These are phyloP conservation scores for Malachius bipustulatus DNA, from an alignment of 2,888 invertebrate species.

Conservation along the genomic window DNA sequence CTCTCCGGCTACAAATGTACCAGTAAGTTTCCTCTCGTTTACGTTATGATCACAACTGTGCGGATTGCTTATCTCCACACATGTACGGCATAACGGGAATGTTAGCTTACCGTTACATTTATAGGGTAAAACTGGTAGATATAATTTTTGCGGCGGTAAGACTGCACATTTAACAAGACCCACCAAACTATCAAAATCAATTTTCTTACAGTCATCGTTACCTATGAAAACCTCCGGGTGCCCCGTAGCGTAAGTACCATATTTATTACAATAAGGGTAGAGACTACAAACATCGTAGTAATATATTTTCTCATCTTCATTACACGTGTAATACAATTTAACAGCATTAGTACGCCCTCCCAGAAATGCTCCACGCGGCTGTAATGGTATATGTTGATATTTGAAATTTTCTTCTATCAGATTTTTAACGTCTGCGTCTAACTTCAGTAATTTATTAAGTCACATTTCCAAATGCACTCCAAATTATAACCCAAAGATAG, in stretches of 20 bases:
- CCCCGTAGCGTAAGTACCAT: conserved; percentile 20
- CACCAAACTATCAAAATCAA: conserved; percentile 10
- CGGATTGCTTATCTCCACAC: conserved; percentile 20
- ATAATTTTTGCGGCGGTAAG: conserved; percentile 18
- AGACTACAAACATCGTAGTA: too few species aligned
- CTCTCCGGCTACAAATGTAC: conserved; percentile 28
- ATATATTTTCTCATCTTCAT: too few species aligned
- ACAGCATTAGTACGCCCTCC: too few species aligned
- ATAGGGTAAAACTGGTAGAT: conserved; percentile 4
- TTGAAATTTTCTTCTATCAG: conserved; percentile 5
- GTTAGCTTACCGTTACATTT: conserved; percentile 23
- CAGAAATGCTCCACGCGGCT: too few species aligned
- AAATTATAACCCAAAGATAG: conserved; percentile 10
- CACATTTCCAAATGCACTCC: conserved; percentile 13
- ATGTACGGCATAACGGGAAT: conserved; percentile 26
- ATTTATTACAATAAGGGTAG: too few species aligned
- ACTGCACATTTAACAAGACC: conserved; percentile 14
- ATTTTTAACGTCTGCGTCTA: conserved; percentile 5
- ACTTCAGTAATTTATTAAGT: conserved; percentile 7
- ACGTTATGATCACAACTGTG: conserved; percentile 22
- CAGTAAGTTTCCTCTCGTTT: conserved; percentile 17
- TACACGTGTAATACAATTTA: too few species aligned
- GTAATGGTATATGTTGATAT: too few species aligned
- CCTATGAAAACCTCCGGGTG: conserved; percentile 22
- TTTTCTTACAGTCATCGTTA: conserved; percentile 12